Conservation (phyloP, 1,140 invertebrate species). For the Zophobas atratus region DNA sequence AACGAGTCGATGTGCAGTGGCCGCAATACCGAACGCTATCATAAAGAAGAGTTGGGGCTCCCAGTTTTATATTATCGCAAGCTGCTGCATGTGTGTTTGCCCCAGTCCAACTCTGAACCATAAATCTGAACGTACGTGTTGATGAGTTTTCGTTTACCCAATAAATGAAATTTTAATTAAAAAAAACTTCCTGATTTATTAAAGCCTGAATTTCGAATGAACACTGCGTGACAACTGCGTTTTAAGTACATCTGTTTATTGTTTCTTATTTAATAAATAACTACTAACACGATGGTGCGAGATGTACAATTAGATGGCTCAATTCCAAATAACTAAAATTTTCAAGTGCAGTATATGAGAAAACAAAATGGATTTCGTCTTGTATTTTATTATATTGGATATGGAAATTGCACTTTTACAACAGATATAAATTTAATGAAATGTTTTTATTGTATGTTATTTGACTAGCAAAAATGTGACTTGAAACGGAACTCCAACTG, state of each 20-base stretch:
- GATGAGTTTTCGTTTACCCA: constrained; percentile 49
- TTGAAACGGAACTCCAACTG: constrained; percentile 32
- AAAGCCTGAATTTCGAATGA: not conserved
- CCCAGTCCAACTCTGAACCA: constrained; percentile 37
- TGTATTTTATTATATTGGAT: constrained; percentile 25
- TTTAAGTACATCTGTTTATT: constrained; percentile 4
- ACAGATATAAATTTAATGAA: constrained; percentile 35
- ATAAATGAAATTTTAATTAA: constrained; percentile 49
- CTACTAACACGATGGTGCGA: constrained; percentile 1
- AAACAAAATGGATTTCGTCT: constrained; percentile 7
- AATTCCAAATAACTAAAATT: constrained; percentile 33
- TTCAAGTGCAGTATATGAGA: constrained; percentile 37
- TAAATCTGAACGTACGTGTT: constrained; percentile 45
- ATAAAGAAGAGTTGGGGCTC: constrained; percentile 29
- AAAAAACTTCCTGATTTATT: constrained; percentile 36
- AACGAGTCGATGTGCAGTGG: constrained; percentile 39
- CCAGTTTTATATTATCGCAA: constrained; percentile 47
- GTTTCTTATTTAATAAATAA: constrained; percentile 2
- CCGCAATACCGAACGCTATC: constrained; percentile 34
- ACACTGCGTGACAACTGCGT: not conserved
- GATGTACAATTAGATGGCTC: constrained; percentile 33
- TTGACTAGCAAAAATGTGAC: constrained; percentile 32
- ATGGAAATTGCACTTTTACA: constrained; percentile 42
- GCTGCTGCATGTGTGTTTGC: constrained; percentile 37
- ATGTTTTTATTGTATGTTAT: constrained; percentile 41